Evolutionary conservation across 2,888 invertebrate genomes (phyloP).

Genomic region (Pimpla rufipes): DNA sequence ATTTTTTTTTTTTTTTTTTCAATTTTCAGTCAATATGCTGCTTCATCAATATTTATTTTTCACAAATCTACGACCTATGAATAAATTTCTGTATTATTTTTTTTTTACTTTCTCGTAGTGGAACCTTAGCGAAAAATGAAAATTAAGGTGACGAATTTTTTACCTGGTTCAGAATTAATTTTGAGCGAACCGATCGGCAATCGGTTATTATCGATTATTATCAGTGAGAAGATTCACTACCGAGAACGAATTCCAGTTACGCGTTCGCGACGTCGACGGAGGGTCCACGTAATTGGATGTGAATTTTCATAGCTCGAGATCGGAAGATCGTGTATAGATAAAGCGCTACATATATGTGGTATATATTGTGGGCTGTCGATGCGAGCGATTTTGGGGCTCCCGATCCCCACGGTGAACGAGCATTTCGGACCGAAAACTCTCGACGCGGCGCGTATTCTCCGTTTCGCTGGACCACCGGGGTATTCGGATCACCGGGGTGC

Average conservation of each 20-base stretch:
- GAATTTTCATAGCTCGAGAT: conserved; percentile 59
- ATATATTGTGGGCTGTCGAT: conserved; percentile 22
- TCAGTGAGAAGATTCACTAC: conserved; percentile 48
- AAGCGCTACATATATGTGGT: neutral
- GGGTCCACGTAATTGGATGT: conserved; percentile 62
- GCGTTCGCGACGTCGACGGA: conserved; percentile 53
- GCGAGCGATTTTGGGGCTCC: conserved; percentile 24
- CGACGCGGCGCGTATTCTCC: conserved; percentile 50
- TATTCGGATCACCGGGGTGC: conserved; percentile 66
- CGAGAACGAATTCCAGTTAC: conserved; percentile 59
- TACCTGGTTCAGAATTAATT: too few relatives aligned
- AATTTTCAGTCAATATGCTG: too few relatives aligned
- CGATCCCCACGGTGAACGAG: neutral
- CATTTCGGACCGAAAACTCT: conserved; percentile 46
- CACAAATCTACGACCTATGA: too few relatives aligned
- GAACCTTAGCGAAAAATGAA: too few relatives aligned
- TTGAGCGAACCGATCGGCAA: neutral
- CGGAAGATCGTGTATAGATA: conserved; percentile 70
- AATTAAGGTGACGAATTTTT: too few relatives aligned
- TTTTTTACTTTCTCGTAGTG: too few relatives aligned
- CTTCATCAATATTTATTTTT: too few relatives aligned
- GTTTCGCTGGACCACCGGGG: conserved; percentile 68
- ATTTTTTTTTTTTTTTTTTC: too few relatives aligned
- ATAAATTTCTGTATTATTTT: too few relatives aligned
- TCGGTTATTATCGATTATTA: neutral